Evolutionary conservation across 2,888 invertebrate species (phyloP).

Genomic region (Amphipoea oculea): DNA sequence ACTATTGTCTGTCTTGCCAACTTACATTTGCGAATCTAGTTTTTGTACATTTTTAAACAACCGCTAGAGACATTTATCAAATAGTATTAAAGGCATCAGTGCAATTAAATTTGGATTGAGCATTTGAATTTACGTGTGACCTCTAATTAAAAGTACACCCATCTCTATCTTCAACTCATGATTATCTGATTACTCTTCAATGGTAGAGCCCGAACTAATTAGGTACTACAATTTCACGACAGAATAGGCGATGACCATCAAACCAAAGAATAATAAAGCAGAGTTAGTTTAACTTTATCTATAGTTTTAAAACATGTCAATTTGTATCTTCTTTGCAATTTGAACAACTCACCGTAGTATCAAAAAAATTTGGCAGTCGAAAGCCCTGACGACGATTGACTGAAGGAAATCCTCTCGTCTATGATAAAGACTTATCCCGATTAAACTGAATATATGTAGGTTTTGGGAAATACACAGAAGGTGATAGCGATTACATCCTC

Average conservation of each 20-base stretch:
- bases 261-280: slow-evolving; percentile 11
- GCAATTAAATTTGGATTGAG: neutral
- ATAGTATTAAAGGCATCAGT: neutral
- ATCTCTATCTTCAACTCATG: slow-evolving; percentile 1
- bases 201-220: neutral
- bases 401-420: slow-evolving; percentile 6
- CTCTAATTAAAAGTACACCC: neutral
- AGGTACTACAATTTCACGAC: neutral
- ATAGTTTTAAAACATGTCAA: slow-evolving; percentile 21
- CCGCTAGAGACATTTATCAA: neutral
- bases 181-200: neutral
- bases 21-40: slow-evolving; percentile 4
- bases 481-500: neutral
- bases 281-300: neutral
- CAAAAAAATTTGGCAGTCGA: neutral
- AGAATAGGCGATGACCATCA: neutral
- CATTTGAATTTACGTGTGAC: neutral
- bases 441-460: slow-evolving; percentile 1
- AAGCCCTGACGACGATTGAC: neutral
- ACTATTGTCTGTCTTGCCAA: slow-evolving; percentile 1
- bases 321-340: slow-evolving; percentile 24
- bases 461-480: neutral
- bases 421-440: neutral
- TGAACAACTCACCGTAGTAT: slow-evolving; percentile 22
- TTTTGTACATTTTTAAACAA: slow-evolving; percentile 19